Evolutionary conservation across 2,113 vertebrate genomes (phyloP), one percentile per base, ranked within the genome.

Genomic region (Vanacampus margaritifer): DNA sequence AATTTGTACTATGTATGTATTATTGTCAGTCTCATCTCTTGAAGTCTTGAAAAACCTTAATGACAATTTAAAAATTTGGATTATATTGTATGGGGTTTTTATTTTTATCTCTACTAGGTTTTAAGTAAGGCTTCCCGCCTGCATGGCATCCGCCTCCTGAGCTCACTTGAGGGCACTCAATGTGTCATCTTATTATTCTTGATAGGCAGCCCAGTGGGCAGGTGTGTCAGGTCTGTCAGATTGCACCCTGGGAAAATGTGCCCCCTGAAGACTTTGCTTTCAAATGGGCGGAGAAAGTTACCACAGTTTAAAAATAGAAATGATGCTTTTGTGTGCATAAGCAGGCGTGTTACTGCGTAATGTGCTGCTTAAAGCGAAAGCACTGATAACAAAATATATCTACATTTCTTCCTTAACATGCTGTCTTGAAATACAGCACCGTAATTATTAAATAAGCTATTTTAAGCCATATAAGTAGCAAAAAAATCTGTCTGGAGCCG

Each of bases 191-290:
- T 69, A 57, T 74, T 78, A 71, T 81, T 76, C 73, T 54, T 80
- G 78, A 85, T 68, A 50, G 79, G 64, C 71, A 75, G 79, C 69
- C 43, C 19, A 58, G 67, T 71, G 74, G 79, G 77, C 78, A 78
- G 79, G 74, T 78, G 77, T 75, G 72, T 75, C 74, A 21, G 72
- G 43, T 75, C 74, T 84, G 85, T 78, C 85, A 85, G 71, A 3
- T 14, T 61, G 67, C 43, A 60, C 76, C 74, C 37, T 73, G 63
- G 69, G 74, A 80, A 74, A 79, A 62, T 41, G 43, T 46, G 32
- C 60, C 64, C 21, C 59, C 72, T 1, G 12, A 62, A 74, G 43
- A 64, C 37, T 28, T 24, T 43, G 58, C 64, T 80, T 72, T 69
- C 53, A 68, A 80, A 58, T 73, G 50, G 63, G 62, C 45, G 51